These are phyloP conservation scores for Mechanitis mazaeus DNA, from an alignment of 2,888 invertebrate species.

Conservation along the genomic window DNA sequence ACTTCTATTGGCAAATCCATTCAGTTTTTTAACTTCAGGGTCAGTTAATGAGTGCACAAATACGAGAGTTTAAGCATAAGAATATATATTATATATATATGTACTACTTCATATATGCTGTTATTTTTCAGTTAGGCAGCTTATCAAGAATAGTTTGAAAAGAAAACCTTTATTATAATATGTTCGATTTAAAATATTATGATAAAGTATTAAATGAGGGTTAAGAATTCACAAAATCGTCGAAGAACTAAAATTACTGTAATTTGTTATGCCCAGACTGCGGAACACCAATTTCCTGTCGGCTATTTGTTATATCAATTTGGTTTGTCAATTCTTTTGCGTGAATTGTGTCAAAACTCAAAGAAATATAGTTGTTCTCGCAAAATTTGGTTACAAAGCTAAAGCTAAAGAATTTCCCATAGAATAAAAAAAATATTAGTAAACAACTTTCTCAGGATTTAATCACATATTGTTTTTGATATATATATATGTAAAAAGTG, in stretches of 20 bases:
- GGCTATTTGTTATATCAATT: slow-evolving; percentile 42
- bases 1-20: no score
- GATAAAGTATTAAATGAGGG: slow-evolving; percentile 14
- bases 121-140: no score
- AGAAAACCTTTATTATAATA: slow-evolving; percentile 1
- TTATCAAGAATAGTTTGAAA: not conserved
- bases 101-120: no score
- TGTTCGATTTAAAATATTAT: slow-evolving; percentile 9
- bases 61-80: no score
- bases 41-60: no score
- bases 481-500: no score
- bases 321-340: slow-evolving; percentile 32
- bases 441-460: not conserved
- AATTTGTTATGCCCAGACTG: slow-evolving; percentile 51
- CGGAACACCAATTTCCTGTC: slow-evolving; percentile 51
- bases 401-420: no score
- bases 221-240: slow-evolving; percentile 20
- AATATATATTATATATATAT: no score
- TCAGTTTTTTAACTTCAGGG: no score
- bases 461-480: no score
- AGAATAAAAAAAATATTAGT: not conserved
- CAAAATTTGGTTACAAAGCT: slow-evolving; percentile 11
- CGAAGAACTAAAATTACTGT: slow-evolving; percentile 47
- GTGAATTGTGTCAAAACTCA: slow-evolving; percentile 18
- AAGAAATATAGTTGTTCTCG: slow-evolving; percentile 33